Evolutionary conservation across 1,140 invertebrate species (phyloP).

Genomic region (Odontomachus brunneus): DNA sequence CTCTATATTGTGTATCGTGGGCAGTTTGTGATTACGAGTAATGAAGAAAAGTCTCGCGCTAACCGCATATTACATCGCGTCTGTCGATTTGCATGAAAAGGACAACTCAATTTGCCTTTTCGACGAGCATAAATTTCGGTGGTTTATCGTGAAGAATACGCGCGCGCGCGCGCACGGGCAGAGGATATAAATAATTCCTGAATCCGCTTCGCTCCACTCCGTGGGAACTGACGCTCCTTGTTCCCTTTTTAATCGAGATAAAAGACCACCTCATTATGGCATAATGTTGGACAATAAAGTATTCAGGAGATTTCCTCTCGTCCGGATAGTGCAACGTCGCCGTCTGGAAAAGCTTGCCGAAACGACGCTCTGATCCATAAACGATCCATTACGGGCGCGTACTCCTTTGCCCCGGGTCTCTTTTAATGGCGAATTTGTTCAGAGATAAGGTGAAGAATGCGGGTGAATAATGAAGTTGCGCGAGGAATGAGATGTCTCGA

Average conservation of each 20-base stretch:
- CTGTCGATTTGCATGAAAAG: no score
- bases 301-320: slow-evolving; percentile 11
- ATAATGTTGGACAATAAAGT: slow-evolving; percentile 36
- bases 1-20: no score
- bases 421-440: slow-evolving; percentile 42
- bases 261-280: slow-evolving; percentile 24
- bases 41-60: no score
- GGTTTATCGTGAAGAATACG: background rate
- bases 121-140: background rate
- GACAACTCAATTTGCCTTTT: background rate
- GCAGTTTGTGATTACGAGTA: no score
- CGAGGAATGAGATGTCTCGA: slow-evolving; percentile 39
- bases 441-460: slow-evolving; percentile 60
- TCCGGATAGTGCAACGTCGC: background rate
- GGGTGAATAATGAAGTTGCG: slow-evolving; percentile 69
- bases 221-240: background rate
- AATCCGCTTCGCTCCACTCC: background rate
- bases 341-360: background rate
- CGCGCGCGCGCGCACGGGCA: background rate
- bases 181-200: slow-evolving; percentile 23
- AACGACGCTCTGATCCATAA: slow-evolving; percentile 31
- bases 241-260: slow-evolving; percentile 19
- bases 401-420: slow-evolving; percentile 32
- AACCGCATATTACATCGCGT: no score
- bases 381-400: slow-evolving; percentile 49